Evolutionary conservation across 2,113 vertebrate genomes (phyloP).

Genomic region (Patagioenas fasciata): DNA sequence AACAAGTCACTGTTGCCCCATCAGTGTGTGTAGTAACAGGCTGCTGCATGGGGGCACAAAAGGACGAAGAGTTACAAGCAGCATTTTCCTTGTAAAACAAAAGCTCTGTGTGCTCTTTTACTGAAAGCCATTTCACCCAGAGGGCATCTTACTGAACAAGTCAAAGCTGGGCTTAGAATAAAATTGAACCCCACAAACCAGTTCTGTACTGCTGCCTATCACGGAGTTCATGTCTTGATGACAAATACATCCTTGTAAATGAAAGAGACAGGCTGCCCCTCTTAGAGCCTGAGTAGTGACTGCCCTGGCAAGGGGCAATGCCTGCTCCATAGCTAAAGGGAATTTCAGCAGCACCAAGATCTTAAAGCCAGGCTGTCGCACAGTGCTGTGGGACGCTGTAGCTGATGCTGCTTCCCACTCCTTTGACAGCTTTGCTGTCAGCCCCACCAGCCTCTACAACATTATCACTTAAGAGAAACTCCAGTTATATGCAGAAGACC

Average conservation of each 20-base stretch:
- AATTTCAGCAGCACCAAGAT: not conserved
- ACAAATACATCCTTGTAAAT: not conserved
- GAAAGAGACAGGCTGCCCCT: not conserved
- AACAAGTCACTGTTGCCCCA: not conserved
- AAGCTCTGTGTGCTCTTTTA: not conserved
- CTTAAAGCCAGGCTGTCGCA: not conserved
- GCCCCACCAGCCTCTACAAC: not conserved
- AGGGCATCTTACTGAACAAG: not conserved
- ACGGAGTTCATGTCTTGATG: not conserved
- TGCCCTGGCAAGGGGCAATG: no score
- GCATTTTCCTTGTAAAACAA: not conserved
- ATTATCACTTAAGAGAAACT: not conserved
- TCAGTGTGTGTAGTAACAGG: fast-evolving
- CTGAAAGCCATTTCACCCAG: not conserved
- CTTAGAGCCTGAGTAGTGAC: not conserved
- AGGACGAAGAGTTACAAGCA: not conserved
- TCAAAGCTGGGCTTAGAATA: not conserved
- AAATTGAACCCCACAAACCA: not conserved
- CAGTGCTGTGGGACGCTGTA: fast-evolving
- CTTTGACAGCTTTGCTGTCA: not conserved
- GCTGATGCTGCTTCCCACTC: not conserved
- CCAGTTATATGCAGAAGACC: not conserved
- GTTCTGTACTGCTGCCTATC: not conserved
- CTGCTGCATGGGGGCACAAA: not conserved
- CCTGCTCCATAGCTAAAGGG: not conserved